Evolutionary conservation across 2,113 vertebrate genomes (phyloP), one percentile per base, ranked within the genome.

Genomic region (Myotis davidii): DNA sequence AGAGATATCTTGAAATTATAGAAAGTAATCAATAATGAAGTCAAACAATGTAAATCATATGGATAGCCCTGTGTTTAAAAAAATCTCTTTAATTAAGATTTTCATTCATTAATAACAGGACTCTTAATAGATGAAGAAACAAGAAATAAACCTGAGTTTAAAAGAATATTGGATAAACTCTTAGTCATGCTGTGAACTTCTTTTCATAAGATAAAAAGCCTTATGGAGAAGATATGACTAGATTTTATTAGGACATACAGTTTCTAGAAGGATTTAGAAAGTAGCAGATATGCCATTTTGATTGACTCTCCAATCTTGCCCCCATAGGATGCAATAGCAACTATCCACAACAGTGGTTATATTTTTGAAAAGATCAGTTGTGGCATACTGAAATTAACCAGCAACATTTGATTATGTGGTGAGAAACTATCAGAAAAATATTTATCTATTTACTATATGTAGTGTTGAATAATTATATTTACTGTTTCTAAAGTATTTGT

Each of bases 21-120:
- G 37, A 93, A 85, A 69, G 91, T 8, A 93, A 90, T 88, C 45
- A 92, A 89, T 93, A 91, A 79, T 39, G 14, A 85, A 78, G 12
- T 50, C 6, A 88, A 87, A 69, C 45, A 78, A 82, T 91, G 86
- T 86, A 95, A 85, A 83, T 72, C 9, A 93, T 89, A 84, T 69
- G 73, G 76, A 8, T 23, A 72, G 81, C 2, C 1, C 5, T 90
- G 92, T 56, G 69, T 81, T 85, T 29, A n/a, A 39, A 77, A 94
- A 76, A 5, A 23, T 0, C 1, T 48, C 39, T 85, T 61, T 61
- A 88, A 56, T 85, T 90, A 88, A 84, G 37, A 67, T 72, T 45
- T 90, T 56, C 29, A 83, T 64, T 16, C 42, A 90, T 64, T 72
- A 86, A 88, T 54, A 86, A 34, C 64, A 77, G 39, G 16, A 16